Evolutionary conservation across 2,888 invertebrate species (phyloP).

Genomic region (Phyllotreta cruciferae): DNA sequence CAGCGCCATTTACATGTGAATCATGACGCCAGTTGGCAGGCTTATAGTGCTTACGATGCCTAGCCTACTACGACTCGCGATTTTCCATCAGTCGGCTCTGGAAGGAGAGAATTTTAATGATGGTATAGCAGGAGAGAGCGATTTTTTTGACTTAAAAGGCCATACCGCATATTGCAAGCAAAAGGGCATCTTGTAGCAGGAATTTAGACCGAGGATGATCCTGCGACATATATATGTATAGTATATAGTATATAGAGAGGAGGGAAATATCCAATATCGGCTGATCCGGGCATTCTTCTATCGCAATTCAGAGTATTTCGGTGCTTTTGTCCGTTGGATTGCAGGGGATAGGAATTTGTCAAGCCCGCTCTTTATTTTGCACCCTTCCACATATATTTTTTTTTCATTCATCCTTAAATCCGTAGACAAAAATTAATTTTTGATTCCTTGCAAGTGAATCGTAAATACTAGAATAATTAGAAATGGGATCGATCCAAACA

Average conservation of each 20-base stretch:
- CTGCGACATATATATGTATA: no score
- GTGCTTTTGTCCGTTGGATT: slow-evolving; percentile 57
- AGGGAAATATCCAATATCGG: slow-evolving; percentile 54
- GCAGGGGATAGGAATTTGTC: slow-evolving; percentile 55
- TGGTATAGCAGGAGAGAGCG: no score
- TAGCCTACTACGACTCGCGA: slow-evolving; percentile 34
- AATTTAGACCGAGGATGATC: slow-evolving; percentile 38
- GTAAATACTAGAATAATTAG: no score
- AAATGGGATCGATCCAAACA: no score
- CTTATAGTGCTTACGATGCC: slow-evolving; percentile 14
- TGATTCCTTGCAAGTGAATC: no score
- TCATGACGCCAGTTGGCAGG: slow-evolving; percentile 55
- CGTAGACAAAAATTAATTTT: no score
- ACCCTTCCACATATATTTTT: no score
- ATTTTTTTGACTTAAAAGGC: no score
- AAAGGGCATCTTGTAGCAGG: no score
- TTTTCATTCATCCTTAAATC: no score
- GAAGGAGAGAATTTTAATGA: no score
- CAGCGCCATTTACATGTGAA: slow-evolving; percentile 56
- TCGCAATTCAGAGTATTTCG: slow-evolving; percentile 48
- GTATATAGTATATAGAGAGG: slow-evolving; percentile 55
- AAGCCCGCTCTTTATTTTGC: slow-evolving; percentile 30
- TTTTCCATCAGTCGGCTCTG: no score
- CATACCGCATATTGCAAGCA: neutral
- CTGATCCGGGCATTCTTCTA: slow-evolving; percentile 58